phyloP scores from a whole-genome alignment of 2,888 invertebrate species.

The Gerris lacustris region DNA sequence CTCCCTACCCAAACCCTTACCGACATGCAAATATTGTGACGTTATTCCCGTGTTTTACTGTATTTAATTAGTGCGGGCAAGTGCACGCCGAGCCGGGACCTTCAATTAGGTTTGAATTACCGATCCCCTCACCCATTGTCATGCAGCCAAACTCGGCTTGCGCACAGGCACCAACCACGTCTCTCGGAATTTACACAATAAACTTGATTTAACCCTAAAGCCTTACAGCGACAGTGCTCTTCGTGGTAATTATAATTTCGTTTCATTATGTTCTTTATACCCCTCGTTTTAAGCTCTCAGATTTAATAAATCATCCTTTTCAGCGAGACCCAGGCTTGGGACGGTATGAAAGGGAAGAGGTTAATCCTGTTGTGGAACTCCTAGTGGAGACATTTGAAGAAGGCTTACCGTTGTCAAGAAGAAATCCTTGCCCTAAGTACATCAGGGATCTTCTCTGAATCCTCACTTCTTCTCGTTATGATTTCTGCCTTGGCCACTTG shows the following conservation, averaged over 20 bases:
- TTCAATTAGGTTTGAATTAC: conserved; percentile 3
- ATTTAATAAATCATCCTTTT: conserved; percentile 3
- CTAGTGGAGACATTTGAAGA: neutral
- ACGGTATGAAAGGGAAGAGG: neutral
- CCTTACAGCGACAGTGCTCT: neutral
- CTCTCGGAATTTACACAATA: neutral
- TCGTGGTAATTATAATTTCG: neutral
- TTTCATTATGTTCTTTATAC: neutral
- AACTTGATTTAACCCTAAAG: neutral
- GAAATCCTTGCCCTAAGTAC: neutral
- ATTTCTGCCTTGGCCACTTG: too few relatives aligned
- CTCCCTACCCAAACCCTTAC: neutral
- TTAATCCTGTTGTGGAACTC: neutral
- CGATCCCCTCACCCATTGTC: neutral
- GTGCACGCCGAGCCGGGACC: neutral
- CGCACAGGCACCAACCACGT: neutral
- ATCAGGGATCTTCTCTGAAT: too few relatives aligned
- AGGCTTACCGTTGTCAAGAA: neutral
- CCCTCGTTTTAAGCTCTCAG: neutral
- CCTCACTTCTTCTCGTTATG: too few relatives aligned
- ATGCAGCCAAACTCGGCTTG: neutral
- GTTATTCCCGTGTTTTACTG: neutral
- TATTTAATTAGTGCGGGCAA: neutral
- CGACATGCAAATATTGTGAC: neutral
- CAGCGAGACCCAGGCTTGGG: neutral